Evolutionary conservation across 2,888 invertebrate genomes (phyloP), one percentile per base, ranked within the genome.

Genomic region (Microctonus aethiopoides): DNA sequence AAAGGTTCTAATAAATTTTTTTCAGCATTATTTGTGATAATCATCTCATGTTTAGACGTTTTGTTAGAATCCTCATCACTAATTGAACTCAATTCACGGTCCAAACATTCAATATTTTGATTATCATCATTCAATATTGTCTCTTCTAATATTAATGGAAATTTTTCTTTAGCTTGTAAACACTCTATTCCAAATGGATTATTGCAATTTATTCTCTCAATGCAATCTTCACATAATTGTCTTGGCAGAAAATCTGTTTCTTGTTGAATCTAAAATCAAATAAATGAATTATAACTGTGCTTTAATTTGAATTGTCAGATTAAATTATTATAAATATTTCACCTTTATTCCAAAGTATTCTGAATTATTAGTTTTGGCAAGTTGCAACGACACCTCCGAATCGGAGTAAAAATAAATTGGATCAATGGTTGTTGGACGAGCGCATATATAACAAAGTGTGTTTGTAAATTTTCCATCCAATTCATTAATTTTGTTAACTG

Each of bases 321-420:
- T 10, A 32, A 20, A 62, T 60, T 32, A 29, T 51, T 34, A 13
- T 62, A 41, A 57, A 6, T 29, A 54, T 59, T 26, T 51, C 75
- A 82, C 82, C 78, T 81, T 82, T 2, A 81, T 36, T 11, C 81
- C 83, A 57, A 81, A n/a, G n/a, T n/a, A n/a, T n/a, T n/a, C 63
- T 24, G 79, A 80, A 32, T 81, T 82, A 36, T 83, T 81, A 74
- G 82, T 81, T 13, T 83, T 72, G 0, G 78, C 78, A 7, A 82
- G 72, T 59, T 71, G 76, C 74, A 83, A 72, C 1, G 81, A 83
- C 67, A 81, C 80, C 9, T 83, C 82, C 4, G 77, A 76, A 51
- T 82, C 81, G 1, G 81, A 83, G 51, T 79, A 82, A 65, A 82
- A 79, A 51, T 80, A 80, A 46, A 83, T 60, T 0, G 82, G 82